A percentile compares a stretch with the other conserved stretches of the same genome.
Evolutionary conservation across 2,113 vertebrate species (phyloP).

Genomic region (Heterotis niloticus): DNA sequence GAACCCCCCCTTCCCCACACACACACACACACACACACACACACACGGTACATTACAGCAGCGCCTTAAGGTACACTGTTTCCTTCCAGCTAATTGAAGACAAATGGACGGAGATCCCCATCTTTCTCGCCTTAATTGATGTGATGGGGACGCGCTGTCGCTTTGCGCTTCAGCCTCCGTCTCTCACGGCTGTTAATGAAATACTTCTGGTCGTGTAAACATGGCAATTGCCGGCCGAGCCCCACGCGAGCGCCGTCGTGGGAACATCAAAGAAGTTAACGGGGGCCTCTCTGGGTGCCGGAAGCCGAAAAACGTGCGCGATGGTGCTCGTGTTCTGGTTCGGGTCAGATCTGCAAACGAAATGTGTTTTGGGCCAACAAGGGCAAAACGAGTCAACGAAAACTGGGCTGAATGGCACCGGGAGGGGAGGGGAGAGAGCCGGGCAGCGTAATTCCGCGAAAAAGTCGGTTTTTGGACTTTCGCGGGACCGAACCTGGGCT

Average conservation of each 20-base stretch:
- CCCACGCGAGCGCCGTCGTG: not conserved
- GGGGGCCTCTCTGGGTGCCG: no score
- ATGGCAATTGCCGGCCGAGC: constrained; percentile 38
- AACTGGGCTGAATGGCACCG: not conserved
- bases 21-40: no score
- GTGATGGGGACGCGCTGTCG: constrained; percentile 47
- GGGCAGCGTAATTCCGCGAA: no score
- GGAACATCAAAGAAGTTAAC: not conserved
- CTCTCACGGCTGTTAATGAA: constrained; percentile 46
- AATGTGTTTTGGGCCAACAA: not conserved
- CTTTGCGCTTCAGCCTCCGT: not conserved
- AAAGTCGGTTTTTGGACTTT: not conserved
- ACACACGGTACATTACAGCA: not conserved
- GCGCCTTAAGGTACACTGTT: constrained; percentile 42
- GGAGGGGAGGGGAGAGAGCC: not conserved
- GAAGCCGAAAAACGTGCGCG: no score
- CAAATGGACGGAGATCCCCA: constrained; percentile 49
- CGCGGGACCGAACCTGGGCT: not conserved
- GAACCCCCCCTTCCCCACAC: no score
- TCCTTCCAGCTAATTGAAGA: constrained; percentile 57
- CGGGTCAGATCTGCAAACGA: not conserved
- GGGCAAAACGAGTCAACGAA: not conserved
- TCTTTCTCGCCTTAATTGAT: constrained; percentile 42
- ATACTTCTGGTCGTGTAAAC: constrained; percentile 31
- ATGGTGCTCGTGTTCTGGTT: not conserved